phyloP scores from a whole-genome alignment of 2,888 invertebrate species.

The Atethmia centrago region DNA sequence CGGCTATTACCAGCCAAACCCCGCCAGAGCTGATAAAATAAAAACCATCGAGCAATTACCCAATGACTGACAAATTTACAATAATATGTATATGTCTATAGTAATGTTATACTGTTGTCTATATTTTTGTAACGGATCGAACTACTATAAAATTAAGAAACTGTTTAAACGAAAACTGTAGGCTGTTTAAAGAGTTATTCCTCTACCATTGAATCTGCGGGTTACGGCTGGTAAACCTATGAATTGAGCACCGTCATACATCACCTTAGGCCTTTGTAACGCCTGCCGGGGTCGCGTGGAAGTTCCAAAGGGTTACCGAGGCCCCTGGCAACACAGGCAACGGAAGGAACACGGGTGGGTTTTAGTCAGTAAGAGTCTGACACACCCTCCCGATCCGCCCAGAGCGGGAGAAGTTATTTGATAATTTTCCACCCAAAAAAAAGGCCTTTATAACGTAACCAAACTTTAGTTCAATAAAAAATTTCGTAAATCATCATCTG shows the following conservation, averaged over 20 bases:
- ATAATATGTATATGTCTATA: conserved; percentile 36
- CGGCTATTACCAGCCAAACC: conserved; percentile 16
- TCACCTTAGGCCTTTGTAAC: background rate
- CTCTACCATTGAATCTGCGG: background rate
- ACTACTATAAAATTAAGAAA: conserved; percentile 17
- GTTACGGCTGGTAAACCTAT: conserved; percentile 21
- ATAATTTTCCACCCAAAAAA: too few relatives aligned
- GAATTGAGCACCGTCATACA: background rate
- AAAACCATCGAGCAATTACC: conserved; percentile 24
- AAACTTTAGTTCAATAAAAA: background rate
- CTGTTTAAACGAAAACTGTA: conserved; percentile 11
- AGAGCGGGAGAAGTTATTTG: too few relatives aligned
- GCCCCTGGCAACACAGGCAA: too few relatives aligned
- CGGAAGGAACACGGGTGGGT: too few relatives aligned
- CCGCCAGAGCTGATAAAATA: conserved; percentile 2
- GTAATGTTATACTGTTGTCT: conserved; percentile 21
- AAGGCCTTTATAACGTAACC: background rate
- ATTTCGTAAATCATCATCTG: too few relatives aligned
- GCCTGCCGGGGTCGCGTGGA: too few relatives aligned
- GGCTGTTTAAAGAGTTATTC: background rate
- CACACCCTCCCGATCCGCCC: too few relatives aligned
- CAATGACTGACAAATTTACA: conserved; percentile 42
- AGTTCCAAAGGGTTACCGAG: too few relatives aligned
- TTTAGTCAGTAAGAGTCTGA: too few relatives aligned
- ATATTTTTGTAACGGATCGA: conserved; percentile 48